Conservation (phyloP, 2,113 vertebrate genomes). For the Ptyas mucosa region DNA sequence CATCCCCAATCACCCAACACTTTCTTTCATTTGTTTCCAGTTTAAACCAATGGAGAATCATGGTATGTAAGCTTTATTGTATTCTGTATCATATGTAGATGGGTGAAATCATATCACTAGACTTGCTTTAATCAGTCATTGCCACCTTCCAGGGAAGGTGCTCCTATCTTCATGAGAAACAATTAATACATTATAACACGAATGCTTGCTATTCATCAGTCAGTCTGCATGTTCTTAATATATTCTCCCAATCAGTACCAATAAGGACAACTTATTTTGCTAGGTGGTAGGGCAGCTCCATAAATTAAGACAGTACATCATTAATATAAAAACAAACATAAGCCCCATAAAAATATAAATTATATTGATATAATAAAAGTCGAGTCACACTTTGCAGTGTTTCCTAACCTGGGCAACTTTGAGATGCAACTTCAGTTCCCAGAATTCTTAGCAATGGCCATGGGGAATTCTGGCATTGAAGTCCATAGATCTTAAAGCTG, state of each 20-base stretch:
- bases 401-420: neutral
- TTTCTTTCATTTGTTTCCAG: neutral
- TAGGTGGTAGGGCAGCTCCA: neutral
- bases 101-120: neutral
- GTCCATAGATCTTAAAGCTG: neutral
- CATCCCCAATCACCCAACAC: neutral
- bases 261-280: neutral
- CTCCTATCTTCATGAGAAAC: neutral
- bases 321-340: neutral
- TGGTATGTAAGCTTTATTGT: neutral
- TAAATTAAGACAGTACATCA: neutral
- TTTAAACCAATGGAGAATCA: neutral
- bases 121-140: neutral
- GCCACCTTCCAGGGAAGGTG: neutral
- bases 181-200: neutral
- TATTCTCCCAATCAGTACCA: neutral
- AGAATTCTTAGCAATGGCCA: neutral
- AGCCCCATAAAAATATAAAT: neutral
- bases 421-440: neutral
- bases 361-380: neutral
- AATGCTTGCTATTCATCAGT: neutral
- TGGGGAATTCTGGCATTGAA: neutral
- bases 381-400: neutral
- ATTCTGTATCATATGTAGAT: neutral
- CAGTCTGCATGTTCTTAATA: neutral